A percentile compares a stretch with the other conserved stretches of the same genome.
These are phyloP conservation scores for Trogon surrucura DNA, from an alignment of 2,113 vertebrate genomes.

Conservation along the genomic window DNA sequence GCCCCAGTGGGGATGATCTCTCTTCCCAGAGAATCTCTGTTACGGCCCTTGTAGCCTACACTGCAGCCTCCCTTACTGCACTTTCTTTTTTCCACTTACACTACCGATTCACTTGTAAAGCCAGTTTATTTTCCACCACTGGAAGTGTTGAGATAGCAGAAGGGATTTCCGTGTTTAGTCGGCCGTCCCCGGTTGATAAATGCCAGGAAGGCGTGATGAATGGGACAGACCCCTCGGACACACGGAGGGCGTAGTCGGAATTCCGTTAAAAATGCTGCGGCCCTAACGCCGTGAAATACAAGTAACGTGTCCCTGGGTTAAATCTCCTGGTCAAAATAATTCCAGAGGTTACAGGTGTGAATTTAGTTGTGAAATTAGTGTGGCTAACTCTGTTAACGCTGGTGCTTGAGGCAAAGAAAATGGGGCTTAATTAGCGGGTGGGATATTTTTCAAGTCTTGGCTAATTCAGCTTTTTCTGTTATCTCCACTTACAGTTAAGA, in stretches of 20 bases:
- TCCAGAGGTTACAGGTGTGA: background rate
- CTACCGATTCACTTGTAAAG: background rate
- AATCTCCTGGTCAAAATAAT: background rate
- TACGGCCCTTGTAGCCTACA: background rate
- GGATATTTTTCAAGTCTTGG: background rate
- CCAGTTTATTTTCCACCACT: constrained; percentile 41
- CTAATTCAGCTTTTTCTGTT: constrained; percentile 19
- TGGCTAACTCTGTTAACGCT: background rate
- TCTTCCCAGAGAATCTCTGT: background rate
- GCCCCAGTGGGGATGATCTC: background rate
- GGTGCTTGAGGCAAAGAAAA: background rate
- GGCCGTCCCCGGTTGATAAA: constrained; percentile 17
- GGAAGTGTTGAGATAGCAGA: constrained; percentile 49
- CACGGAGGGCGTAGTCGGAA: background rate
- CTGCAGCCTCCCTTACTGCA: background rate
- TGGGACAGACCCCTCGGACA: background rate
- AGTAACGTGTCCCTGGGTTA: background rate
- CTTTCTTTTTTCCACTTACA: background rate
- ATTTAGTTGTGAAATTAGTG: background rate
- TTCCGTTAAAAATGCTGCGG: background rate
- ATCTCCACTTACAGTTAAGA: constrained; percentile 15
- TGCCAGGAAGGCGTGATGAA: background rate
- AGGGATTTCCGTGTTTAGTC: constrained; percentile 59
- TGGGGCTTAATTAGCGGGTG: background rate
- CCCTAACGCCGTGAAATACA: background rate